Base-by-base conservation (phyloP, 2,888 invertebrate genomes). In the Diarsia rubi region DNA sequence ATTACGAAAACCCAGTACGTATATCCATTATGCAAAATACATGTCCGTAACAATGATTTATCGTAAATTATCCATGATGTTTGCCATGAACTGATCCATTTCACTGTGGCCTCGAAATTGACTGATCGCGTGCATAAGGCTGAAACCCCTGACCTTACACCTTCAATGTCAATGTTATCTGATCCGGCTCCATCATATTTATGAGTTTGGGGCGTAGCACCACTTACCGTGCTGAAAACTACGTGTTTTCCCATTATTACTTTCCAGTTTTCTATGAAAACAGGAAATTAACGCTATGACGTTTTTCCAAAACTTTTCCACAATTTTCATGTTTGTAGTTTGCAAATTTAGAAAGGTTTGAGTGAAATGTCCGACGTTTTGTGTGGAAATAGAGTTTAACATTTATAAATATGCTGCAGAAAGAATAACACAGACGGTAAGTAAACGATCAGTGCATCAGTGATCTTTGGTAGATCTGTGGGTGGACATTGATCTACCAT, bases 111-210 rank as follows among this genome's bases (percentile, higher is more conserved):
- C 92, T 91, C 90, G 88, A 89, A 93, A 94, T 92, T 90, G 89
- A 90, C 85, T 86, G 91, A 88, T 95, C 91, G 95, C 95, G 95
- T 95, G 95, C 89, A 86, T 84, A 86, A 83, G 82, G 83, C 79
- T 78, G 82, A 81, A 88, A 86, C 90, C 89, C 86, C 83, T 88
- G 91, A 90, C 90, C 91, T 91, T 86, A 84, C 82, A 80, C 86
- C 76, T 69, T 60, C 92, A 94, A 94, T 92, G 93, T 91, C 94
- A 94, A 92, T 93, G 93, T 90, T 91, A 91, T 92, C 91, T 88
- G 91, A 90, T 91, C 81, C 81, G 68, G 72, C 78, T 79, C 76
- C 81, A 83, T 86, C 83, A 82, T 86, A 85, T 88, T 88, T 88
- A 88, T 83, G 85, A 85, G 85, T 78, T 75, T 80, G 74, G 78